Conservation (phyloP, 2,113 vertebrate genomes). For the Salvator merianae region DNA sequence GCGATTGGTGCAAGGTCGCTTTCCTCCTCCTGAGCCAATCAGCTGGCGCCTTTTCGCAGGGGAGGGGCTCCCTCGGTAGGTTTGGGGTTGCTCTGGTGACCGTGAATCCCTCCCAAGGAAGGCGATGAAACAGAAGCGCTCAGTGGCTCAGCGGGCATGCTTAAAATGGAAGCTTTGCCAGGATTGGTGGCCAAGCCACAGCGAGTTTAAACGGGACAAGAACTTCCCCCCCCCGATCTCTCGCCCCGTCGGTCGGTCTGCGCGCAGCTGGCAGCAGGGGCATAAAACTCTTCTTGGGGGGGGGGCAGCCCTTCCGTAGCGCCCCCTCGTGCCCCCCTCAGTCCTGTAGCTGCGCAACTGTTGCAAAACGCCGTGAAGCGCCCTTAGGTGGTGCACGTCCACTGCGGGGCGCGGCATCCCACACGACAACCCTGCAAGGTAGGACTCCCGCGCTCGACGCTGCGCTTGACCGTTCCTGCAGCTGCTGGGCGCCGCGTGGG, state of each 20-base stretch:
- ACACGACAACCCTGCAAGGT: background rate
- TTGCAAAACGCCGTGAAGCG: no score
- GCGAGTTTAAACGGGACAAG: no score
- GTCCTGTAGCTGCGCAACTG: background rate
- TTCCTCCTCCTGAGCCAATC: background rate
- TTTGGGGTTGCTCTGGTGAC: conserved; percentile 4
- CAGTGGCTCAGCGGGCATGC: background rate
- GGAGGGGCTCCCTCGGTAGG: background rate
- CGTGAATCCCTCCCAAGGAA: background rate
- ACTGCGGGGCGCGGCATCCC: no score
- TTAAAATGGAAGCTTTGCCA: background rate
- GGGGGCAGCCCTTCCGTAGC: background rate
- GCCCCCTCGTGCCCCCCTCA: no score
- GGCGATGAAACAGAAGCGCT: background rate
- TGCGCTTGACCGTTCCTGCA: accelerated
- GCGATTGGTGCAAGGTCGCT: background rate
- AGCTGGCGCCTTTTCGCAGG: background rate
- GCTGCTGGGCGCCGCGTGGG: no score
- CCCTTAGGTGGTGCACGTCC: no score
- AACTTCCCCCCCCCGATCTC: no score
- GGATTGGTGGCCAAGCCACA: background rate
- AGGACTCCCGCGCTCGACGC: background rate
- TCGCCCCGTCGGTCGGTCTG: no score
- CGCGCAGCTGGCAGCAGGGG: no score
- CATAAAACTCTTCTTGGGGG: no score